Percentiles rank a stretch among this genome's conserved stretches.
phyloP scores from a whole-genome alignment of 1,140 invertebrate species.

The Pteromalus puparum region DNA sequence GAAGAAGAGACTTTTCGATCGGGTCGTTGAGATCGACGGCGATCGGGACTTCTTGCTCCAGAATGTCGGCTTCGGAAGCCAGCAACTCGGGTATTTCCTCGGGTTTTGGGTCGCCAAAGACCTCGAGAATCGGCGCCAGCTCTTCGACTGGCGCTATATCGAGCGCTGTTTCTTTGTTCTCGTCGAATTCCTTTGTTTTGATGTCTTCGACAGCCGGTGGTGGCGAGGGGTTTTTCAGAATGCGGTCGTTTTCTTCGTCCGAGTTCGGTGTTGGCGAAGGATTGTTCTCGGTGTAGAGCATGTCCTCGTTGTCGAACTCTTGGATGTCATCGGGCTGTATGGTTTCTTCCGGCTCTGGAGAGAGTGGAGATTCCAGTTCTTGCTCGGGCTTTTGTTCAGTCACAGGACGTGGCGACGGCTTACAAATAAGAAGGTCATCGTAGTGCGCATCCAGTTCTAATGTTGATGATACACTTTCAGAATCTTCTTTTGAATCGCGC shows the following conservation, averaged over 20 bases:
- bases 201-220: not conserved
- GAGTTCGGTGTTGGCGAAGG: not conserved
- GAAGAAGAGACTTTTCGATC: constrained; percentile 44
- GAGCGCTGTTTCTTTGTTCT: not conserved
- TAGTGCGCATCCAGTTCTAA: not conserved
- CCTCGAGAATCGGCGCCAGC: constrained; percentile 20
- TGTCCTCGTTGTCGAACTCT: not conserved
- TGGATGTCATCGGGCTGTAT: constrained; percentile 21
- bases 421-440: not conserved
- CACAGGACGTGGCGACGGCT: not conserved
- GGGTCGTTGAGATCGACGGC: constrained; percentile 35
- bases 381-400: not conserved
- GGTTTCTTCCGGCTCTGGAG: constrained; percentile 37
- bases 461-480: not conserved
- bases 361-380: constrained; percentile 31
- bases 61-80: not conserved
- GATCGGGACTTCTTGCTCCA: not conserved
- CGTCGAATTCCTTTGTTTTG: not conserved
- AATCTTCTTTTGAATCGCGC: not conserved
- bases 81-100: constrained; percentile 33
- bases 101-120: constrained; percentile 33
- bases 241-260: not conserved
- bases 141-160: constrained; percentile 2
- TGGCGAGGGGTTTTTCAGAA: not conserved
- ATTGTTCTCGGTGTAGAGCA: not conserved